Evolutionary conservation across 2,888 invertebrate species (phyloP), one percentile per base, ranked within the genome.

Genomic region (Gasteruption jaculator): DNA sequence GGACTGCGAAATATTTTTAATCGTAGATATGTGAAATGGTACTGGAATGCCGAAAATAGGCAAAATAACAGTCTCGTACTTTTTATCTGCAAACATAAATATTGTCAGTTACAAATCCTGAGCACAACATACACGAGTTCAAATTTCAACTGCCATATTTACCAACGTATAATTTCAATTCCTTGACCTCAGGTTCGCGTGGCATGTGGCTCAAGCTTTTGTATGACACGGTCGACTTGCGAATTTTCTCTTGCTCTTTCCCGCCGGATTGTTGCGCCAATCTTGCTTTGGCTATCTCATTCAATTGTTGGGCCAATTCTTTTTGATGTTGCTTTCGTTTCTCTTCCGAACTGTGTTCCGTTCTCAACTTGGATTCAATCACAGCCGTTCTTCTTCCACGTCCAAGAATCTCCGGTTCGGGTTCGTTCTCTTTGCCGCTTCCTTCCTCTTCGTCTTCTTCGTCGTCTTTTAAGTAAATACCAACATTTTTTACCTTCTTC

Each of bases 11-110:
- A 97, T 95, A 71, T 99, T 99, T 77, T 99, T 99, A 39, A 99
- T 92, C 5, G 94, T 97, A 4, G 96, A 94, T 68, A 99, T 99
- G 71, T 99, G 99, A 72, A 94, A 99, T 39, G 99, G 97, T 46
- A 94, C 93, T 1, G 96, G 88, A 31, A 92, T 77, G 44, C 97
- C 97, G 75, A 92, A 97, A 56, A 99, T 83, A 2, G 99, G 99
- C 63, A 99, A 73, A 52, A 99, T 94, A n/a, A 99, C 88, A 1
- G 96, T 95, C 73, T 99, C 99, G 69, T 95, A 95, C 74, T 93
- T 95, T 58, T 87, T 86, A 75, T 96, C 94, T 88, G 73, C 41
- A 75, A 70, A 48, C 16, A 25, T 38, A 31, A 15, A 25, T n/a
- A 34, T 41, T n/a, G n/a, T n/a, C n/a, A 31, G 26, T 21, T 14